A percentile compares a stretch with the other conserved stretches of the same genome.
These are phyloP conservation scores for Nesospiza acunhae DNA, from an alignment of 2,113 vertebrate genomes.

Conservation along the genomic window DNA sequence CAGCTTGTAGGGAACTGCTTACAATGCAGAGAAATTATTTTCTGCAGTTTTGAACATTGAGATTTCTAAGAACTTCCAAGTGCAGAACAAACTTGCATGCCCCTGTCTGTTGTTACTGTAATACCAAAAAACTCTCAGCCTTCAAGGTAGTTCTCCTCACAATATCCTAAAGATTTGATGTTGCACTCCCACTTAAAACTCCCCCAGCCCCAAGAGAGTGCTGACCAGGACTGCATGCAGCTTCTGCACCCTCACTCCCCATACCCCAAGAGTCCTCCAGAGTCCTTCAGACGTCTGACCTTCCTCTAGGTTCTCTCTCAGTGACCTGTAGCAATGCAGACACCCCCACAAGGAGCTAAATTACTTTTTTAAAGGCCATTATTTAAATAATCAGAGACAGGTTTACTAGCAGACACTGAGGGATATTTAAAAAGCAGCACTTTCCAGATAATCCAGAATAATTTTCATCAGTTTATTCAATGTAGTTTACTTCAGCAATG, in stretches of 20 bases:
- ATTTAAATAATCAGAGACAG: not conserved
- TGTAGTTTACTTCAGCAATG: not conserved
- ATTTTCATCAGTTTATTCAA: not conserved
- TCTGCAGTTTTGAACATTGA: not conserved
- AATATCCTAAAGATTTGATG: not conserved
- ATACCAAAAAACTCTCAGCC: not conserved
- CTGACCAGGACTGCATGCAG: not conserved
- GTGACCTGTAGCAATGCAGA: not conserved
- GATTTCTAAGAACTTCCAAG: not conserved
- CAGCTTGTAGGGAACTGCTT: not conserved
- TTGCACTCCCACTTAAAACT: not conserved
- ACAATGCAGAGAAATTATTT: not conserved
- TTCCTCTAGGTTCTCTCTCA: not conserved
- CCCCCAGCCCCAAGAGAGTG: not conserved
- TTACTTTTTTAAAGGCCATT: not conserved
- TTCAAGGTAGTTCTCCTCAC: not conserved
- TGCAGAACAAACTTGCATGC: not conserved
- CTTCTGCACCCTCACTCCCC: not conserved
- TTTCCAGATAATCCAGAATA: not conserved
- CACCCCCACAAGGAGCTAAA: not conserved
- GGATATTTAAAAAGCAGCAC: not conserved
- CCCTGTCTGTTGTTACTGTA: not conserved
- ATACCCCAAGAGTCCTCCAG: not conserved
- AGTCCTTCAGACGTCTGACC: not conserved
- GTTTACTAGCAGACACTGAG: not conserved